Conservation (phyloP, 2,113 vertebrate species). For the Ceyx melanurus region DNA sequence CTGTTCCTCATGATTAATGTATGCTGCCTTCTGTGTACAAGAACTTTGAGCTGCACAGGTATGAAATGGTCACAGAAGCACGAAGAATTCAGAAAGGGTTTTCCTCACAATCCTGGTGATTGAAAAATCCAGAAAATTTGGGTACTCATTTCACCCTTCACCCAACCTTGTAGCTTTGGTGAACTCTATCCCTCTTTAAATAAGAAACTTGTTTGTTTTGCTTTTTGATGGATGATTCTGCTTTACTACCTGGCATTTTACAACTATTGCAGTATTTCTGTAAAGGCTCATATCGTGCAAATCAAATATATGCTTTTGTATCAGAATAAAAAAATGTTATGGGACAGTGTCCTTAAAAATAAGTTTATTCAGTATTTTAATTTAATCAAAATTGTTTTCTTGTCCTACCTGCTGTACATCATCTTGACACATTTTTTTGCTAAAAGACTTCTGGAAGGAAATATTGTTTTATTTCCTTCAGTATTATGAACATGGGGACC, state of each 20-base stretch:
- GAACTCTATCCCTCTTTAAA: background rate
- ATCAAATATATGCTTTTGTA: background rate
- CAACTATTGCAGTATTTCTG: background rate
- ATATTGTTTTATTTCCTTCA: background rate
- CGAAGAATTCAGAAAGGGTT: background rate
- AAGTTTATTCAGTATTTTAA: background rate
- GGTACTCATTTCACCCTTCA: background rate
- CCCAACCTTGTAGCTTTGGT: background rate
- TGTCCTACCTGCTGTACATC: background rate
- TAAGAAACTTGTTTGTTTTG: background rate
- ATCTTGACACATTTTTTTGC: background rate
- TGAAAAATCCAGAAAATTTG: background rate
- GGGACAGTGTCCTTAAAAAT: background rate
- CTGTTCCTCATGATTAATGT: slow-evolving; percentile 7
- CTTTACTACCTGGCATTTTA: background rate
- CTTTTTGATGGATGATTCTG: background rate
- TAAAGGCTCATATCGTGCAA: background rate
- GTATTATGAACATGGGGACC: background rate
- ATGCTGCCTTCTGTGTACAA: background rate
- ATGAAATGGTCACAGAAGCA: background rate
- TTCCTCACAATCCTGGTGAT: background rate
- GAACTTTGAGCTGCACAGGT: background rate
- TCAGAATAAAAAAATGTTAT: background rate
- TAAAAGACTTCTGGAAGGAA: background rate
- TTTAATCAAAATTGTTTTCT: background rate